A percentile compares a stretch with the other conserved stretches of the same genome.
phyloP scores from a whole-genome alignment of 2,888 invertebrate species.

The Rotaria socialis region DNA sequence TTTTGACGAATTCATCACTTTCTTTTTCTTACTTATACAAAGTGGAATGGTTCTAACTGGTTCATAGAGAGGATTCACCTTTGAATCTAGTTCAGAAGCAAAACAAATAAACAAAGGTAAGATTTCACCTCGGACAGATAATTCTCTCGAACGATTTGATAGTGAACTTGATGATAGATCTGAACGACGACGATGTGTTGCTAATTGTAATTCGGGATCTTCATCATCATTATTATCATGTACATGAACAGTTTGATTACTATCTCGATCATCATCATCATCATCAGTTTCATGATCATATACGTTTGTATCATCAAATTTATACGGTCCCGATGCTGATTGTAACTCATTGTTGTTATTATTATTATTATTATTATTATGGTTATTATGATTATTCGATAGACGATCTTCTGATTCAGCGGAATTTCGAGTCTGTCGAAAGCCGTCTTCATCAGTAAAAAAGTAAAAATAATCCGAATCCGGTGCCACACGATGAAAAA shows the following conservation, averaged over 20 bases:
- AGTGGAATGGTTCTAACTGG: neutral
- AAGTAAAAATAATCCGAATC: constrained; percentile 29
- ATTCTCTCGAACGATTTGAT: constrained; percentile 1
- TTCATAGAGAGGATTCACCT: neutral
- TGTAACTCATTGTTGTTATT: neutral
- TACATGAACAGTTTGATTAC: neutral
- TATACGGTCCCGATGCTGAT: neutral
- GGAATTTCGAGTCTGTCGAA: neutral
- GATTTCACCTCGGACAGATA: neutral
- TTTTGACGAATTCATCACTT: neutral
- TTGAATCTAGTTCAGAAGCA: neutral
- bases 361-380: neutral
- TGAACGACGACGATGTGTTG: constrained; percentile 7
- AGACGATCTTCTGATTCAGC: neutral
- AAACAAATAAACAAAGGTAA: constrained; percentile 18
- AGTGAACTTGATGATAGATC: neutral
- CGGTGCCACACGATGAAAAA: neutral
- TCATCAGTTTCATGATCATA: neutral
- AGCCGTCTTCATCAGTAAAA: neutral
- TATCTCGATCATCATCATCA: neutral
- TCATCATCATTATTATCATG: constrained; percentile 27
- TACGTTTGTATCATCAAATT: neutral
- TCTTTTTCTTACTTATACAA: neutral
- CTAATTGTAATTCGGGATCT: neutral
- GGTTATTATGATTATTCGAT: neutral